phyloP scores from a whole-genome alignment of 2,888 invertebrate genomes.

The Tinea trinotella region DNA sequence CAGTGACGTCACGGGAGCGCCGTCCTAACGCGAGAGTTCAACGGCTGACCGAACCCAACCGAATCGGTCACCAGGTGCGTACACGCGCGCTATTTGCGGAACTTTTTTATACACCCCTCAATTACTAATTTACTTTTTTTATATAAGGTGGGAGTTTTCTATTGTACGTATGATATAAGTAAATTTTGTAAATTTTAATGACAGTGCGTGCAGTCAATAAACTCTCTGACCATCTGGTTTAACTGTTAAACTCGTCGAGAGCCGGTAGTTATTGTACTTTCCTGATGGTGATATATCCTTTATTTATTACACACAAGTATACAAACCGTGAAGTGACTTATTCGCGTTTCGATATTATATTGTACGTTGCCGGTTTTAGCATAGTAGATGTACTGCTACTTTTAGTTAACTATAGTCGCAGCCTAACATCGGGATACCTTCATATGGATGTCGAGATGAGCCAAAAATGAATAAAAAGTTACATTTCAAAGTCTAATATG shows the following conservation, averaged over 20 bases:
- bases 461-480: too few species aligned
- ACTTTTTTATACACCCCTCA: slow-evolving; percentile 8
- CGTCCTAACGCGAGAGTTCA: slow-evolving; percentile 44
- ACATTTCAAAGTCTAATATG: too few species aligned
- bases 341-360: too few species aligned
- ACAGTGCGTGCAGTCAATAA: not conserved
- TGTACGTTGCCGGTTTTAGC: too few species aligned
- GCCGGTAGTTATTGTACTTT: too few species aligned
- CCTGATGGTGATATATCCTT: too few species aligned
- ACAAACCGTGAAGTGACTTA: too few species aligned
- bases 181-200: not conserved
- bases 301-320: too few species aligned
- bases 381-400: too few species aligned
- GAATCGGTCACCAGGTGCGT: slow-evolving; percentile 43
- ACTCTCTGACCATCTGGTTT: not conserved
- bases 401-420: too few species aligned
- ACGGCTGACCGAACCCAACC: slow-evolving; percentile 38
- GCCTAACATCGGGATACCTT: too few species aligned
- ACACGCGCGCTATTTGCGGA: slow-evolving; percentile 28
- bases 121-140: not conserved
- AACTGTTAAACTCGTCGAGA: not conserved
- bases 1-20: slow-evolving; percentile 61
- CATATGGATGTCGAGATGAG: too few species aligned
- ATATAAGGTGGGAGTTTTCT: not conserved
- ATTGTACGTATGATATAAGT: not conserved